These are phyloP conservation scores for Lycaon pictus DNA, from an alignment of 2,113 vertebrate species.

Conservation along the genomic window DNA sequence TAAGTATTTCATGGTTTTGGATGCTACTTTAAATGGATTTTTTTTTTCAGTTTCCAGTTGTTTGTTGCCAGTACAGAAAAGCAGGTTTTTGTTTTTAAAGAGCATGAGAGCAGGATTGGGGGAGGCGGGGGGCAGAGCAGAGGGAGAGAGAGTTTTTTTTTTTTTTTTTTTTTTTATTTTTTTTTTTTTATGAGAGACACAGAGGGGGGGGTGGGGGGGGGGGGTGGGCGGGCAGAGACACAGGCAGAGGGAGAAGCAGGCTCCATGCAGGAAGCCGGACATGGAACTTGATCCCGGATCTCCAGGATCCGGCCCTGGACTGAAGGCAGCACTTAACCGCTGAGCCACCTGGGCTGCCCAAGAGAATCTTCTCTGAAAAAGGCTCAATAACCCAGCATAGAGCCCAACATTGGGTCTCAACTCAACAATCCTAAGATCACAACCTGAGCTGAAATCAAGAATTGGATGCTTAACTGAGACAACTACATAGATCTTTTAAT, in stretches of 20 bases:
- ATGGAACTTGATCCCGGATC: no score
- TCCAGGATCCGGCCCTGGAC: no score
- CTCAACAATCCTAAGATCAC: not conserved
- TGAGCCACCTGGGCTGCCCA: no score
- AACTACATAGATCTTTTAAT: not conserved
- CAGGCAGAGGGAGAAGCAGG: not conserved
- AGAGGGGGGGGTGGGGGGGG: no score
- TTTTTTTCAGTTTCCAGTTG: not conserved
- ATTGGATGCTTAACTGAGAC: not conserved
- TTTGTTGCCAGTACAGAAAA: not conserved
- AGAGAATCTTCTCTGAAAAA: no score
- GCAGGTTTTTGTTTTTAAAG: not conserved
- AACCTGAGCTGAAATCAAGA: not conserved
- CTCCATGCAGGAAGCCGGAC: not conserved
- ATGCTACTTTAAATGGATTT: not conserved
- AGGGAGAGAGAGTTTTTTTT: not conserved
- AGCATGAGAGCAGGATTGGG: not conserved
- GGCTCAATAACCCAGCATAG: not conserved
- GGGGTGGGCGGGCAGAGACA: not conserved
- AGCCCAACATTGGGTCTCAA: not conserved
- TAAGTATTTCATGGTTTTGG: not conserved
- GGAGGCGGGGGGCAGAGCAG: not conserved
- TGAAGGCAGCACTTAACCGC: no score
- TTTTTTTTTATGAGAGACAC: not conserved
- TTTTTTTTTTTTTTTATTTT: not conserved